Percentiles rank a stretch among this genome's conserved stretches.
Conservation (phyloP, 53 echinoderm and acorn worm species). For the Echinarachnius parma region DNA sequence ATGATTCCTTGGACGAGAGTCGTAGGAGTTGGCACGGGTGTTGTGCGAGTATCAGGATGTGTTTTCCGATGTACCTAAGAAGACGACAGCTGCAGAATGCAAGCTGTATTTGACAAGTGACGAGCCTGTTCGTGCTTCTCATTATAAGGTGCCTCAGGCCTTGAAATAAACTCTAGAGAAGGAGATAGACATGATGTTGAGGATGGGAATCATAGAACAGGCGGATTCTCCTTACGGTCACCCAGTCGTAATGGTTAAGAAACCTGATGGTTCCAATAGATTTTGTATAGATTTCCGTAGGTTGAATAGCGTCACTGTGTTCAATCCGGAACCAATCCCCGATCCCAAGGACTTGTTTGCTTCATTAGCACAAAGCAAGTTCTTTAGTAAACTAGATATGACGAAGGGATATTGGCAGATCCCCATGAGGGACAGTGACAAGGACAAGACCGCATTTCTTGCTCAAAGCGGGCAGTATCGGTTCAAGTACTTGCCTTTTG, state of each 20-base stretch:
- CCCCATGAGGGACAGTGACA: conserved; percentile 47
- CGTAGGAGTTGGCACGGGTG: background rate
- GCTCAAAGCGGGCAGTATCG: conserved; percentile 53
- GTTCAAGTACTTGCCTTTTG: conserved; percentile 72
- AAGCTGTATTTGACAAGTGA: too few relatives aligned
- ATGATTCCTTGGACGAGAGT: conserved; percentile 7
- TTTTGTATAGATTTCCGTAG: conserved; percentile 24
- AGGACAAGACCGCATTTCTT: conserved; percentile 57
- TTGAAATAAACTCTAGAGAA: conserved; percentile 2
- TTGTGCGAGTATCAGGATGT: conserved; percentile 20
- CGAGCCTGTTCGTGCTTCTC: conserved; percentile 9
- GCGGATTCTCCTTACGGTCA: conserved; percentile 27
- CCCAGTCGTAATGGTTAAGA: conserved; percentile 28
- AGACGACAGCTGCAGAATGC: conserved; percentile 11
- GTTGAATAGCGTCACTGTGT: conserved; percentile 6
- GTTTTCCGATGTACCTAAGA: conserved; percentile 8
- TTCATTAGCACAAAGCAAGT: background rate
- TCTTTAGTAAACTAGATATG: conserved; percentile 25
- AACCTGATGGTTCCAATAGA: conserved; percentile 21
- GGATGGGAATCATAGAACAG: conserved; percentile 15
- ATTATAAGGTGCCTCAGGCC: conserved; percentile 18
- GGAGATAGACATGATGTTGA: conserved; percentile 10
- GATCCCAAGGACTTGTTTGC: conserved; percentile 14
- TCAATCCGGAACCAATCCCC: conserved; percentile 30
- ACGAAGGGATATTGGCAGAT: conserved; percentile 64